Conservation (phyloP, 1,140 invertebrate species). For the Hermetia illucens region DNA sequence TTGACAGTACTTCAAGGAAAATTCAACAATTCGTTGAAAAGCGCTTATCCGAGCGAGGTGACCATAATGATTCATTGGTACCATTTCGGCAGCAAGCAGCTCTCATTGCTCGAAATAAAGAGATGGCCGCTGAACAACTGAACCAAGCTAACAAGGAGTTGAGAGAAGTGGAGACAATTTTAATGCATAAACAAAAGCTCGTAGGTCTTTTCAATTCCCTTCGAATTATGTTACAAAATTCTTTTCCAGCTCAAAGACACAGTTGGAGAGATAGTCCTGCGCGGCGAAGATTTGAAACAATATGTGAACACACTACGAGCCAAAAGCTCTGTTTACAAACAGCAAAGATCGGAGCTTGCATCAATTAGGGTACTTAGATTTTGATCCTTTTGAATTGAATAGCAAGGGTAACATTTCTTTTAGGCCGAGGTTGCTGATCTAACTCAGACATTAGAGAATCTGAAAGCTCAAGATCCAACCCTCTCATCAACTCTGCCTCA, state of each 20-base stretch:
- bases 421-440: constrained; percentile 6
- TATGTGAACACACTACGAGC: constrained; percentile 64
- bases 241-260: constrained; percentile 21
- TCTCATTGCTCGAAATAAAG: constrained; percentile 63
- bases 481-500: constrained; percentile 4
- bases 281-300: constrained; percentile 70
- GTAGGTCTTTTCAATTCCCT: no score
- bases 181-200: constrained; percentile 34
- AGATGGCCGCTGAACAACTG: constrained; percentile 51
- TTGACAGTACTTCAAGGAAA: constrained; percentile 43
- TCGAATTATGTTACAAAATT: constrained; percentile 2
- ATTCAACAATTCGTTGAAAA: constrained; percentile 41
- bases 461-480: constrained; percentile 8
- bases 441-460: constrained; percentile 7
- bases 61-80: constrained; percentile 54
- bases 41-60: constrained; percentile 32
- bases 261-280: constrained; percentile 36
- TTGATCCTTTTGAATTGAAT: constrained; percentile 44
- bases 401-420: no score
- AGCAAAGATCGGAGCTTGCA: constrained; percentile 55
- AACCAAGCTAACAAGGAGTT: constrained; percentile 46
- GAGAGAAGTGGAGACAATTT: constrained; percentile 36
- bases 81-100: constrained; percentile 74
- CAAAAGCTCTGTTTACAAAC: constrained; percentile 67
- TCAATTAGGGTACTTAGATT: constrained; percentile 55